Conservation (phyloP, 2,888 invertebrate genomes). For the Plebejus anna region DNA sequence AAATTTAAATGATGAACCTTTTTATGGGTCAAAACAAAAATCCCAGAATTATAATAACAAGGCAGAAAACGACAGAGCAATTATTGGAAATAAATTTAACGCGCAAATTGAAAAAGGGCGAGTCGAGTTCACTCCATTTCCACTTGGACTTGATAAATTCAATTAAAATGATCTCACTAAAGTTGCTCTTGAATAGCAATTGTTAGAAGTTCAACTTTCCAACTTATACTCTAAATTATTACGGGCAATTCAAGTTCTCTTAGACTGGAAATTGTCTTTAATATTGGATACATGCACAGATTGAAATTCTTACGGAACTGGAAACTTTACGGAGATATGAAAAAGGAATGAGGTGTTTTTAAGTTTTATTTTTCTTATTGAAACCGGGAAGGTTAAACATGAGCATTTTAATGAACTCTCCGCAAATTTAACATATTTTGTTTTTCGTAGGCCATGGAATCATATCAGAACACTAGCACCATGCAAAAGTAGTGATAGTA, state of each 20-base stretch:
- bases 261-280: slow-evolving; percentile 6
- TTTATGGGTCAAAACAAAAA: background rate
- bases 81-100: slow-evolving; percentile 20
- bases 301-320: slow-evolving; percentile 1
- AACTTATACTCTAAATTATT: slow-evolving; percentile 7
- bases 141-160: slow-evolving; percentile 51
- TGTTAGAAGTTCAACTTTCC: slow-evolving; percentile 46
- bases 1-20: no score
- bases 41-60: slow-evolving; percentile 9
- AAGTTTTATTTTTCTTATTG: background rate
- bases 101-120: slow-evolving; percentile 21
- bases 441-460: no score
- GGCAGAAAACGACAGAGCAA: slow-evolving; percentile 3
- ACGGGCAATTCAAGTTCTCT: slow-evolving; percentile 7
- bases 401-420: no score
- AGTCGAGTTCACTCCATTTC: slow-evolving; percentile 39
- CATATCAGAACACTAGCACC: no score
- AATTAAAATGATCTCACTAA: slow-evolving; percentile 59
- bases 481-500: no score
- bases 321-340: background rate
- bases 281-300: slow-evolving; percentile 8
- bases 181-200: slow-evolving; percentile 56
- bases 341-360: background rate
- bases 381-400: no score
- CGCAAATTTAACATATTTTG: no score